Conservation (phyloP, 2,888 invertebrate genomes). For the Sabatieria punctata region DNA sequence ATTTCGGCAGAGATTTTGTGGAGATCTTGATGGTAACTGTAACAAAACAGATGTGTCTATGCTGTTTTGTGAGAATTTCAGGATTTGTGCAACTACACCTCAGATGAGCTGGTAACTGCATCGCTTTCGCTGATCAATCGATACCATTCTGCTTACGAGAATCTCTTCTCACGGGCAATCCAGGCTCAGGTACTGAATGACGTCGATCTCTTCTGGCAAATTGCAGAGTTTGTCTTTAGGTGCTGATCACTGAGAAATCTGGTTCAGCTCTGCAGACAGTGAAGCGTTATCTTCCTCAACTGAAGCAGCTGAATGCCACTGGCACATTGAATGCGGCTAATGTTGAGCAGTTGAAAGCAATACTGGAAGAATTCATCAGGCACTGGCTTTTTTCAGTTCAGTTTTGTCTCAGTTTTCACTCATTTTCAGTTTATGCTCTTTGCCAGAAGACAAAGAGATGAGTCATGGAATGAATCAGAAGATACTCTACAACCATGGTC, state of each 20-base stretch:
- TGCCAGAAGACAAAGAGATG: slow-evolving; percentile 30
- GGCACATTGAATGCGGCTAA: slow-evolving; percentile 28
- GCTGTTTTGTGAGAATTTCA: too few species aligned
- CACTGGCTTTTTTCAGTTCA: slow-evolving; percentile 9
- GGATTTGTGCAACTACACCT: slow-evolving; percentile 21
- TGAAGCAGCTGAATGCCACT: slow-evolving; percentile 16
- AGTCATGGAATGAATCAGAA: slow-evolving; percentile 35
- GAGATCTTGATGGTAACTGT: slow-evolving; percentile 25
- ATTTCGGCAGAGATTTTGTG: slow-evolving; percentile 17
- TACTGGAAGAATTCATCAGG: slow-evolving; percentile 20
- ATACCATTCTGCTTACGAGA: slow-evolving; percentile 32
- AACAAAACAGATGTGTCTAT: too few species aligned
- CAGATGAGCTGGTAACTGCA: slow-evolving; percentile 29
- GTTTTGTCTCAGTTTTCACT: slow-evolving; percentile 3
- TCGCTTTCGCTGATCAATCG: slow-evolving; percentile 29
- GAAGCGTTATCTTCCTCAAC: slow-evolving; percentile 13
- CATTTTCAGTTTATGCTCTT: slow-evolving; percentile 27
- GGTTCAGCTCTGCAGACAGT: slow-evolving; percentile 32
- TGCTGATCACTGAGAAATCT: slow-evolving; percentile 33
- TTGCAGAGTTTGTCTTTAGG: slow-evolving; percentile 15
- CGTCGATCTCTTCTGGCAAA: too few species aligned
- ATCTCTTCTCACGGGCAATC: slow-evolving; percentile 26
- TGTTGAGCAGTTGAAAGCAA: slow-evolving; percentile 17
- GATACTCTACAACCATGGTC: slow-evolving; percentile 34
- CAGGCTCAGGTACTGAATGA: slow-evolving; percentile 34